These are phyloP conservation scores for Caranx ignobilis DNA, from an alignment of 2,113 vertebrate genomes.

Conservation along the genomic window DNA sequence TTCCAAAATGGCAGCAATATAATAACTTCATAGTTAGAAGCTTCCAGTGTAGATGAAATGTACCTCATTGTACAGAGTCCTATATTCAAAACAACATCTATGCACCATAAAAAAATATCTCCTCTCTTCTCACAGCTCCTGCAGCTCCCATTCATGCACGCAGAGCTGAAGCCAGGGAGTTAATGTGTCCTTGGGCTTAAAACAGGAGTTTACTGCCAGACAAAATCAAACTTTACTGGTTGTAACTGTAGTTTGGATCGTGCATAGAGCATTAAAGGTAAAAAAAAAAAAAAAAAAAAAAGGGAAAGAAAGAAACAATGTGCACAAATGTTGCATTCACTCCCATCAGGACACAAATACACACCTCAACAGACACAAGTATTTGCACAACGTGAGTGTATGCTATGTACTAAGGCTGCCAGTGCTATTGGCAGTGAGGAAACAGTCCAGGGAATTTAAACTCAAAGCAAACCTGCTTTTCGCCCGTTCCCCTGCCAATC, in stretches of 20 bases:
- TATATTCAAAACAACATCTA: constrained; percentile 36
- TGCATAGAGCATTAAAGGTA: constrained; percentile 21
- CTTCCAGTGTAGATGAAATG: constrained; percentile 21
- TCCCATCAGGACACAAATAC: constrained; percentile 10
- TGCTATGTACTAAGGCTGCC: constrained; percentile 63
- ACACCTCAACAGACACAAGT: constrained; percentile 35
- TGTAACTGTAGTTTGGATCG: constrained; percentile 37
- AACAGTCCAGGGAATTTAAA: constrained; percentile 70
- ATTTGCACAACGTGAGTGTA: constrained; percentile 53
- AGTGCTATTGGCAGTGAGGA: constrained; percentile 61
- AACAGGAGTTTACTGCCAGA: constrained; percentile 44
- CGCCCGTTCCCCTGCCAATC: constrained; percentile 50
- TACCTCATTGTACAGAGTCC: constrained; percentile 28
- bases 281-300: neutral
- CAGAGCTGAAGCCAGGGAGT: constrained; percentile 31
- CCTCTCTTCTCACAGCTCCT: neutral
- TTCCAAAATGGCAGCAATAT: neutral
- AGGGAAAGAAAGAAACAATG: neutral
- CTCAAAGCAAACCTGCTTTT: constrained; percentile 70
- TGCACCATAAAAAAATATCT: constrained; percentile 25
- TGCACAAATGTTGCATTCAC: constrained; percentile 44
- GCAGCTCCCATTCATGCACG: constrained; percentile 17
- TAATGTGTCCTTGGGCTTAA: constrained; percentile 69
- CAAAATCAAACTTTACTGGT: constrained; percentile 49
- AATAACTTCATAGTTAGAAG: constrained; percentile 10